A percentile compares a stretch with the other conserved stretches of the same genome.
These are phyloP conservation scores for Acronicta leporina DNA, from an alignment of 2,888 invertebrate genomes.

Conservation along the genomic window DNA sequence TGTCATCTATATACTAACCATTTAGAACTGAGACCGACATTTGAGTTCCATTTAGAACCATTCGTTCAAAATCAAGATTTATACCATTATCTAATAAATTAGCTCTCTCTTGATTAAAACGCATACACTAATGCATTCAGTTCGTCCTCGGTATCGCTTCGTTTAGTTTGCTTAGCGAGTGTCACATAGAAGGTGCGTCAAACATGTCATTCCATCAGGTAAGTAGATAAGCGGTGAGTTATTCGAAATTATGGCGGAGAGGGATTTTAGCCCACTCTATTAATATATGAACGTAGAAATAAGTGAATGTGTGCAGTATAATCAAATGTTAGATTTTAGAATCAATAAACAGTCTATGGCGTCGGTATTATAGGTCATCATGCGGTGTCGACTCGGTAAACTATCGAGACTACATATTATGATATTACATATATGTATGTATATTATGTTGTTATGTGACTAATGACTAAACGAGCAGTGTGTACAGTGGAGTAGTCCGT, in stretches of 20 bases:
- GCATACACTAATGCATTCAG: conserved; percentile 42
- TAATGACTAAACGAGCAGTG: neutral
- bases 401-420: neutral
- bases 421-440: too few species aligned
- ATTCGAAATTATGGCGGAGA: conserved; percentile 88
- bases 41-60: conserved; percentile 37
- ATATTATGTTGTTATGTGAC: neutral
- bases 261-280: conserved; percentile 87
- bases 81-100: conserved; percentile 29
- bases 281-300: conserved; percentile 74
- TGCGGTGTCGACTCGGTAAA: conserved; percentile 43
- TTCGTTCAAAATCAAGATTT: conserved; percentile 25
- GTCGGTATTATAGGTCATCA: conserved; percentile 64
- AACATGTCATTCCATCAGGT: conserved; percentile 85
- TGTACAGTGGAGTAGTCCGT: too few species aligned
- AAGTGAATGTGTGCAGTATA: conserved; percentile 87
- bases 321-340: conserved; percentile 81
- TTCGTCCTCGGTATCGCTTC: conserved; percentile 57
- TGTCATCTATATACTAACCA: conserved; percentile 27
- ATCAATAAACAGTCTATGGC: conserved; percentile 67
- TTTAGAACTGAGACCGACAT: conserved; percentile 40
- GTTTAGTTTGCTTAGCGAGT: conserved; percentile 84
- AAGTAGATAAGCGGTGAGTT: conserved; percentile 88
- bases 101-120: conserved; percentile 36
- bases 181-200: conserved; percentile 75